Base-by-base conservation (phyloP, 2,113 vertebrate genomes). In the Cottus gobio region DNA sequence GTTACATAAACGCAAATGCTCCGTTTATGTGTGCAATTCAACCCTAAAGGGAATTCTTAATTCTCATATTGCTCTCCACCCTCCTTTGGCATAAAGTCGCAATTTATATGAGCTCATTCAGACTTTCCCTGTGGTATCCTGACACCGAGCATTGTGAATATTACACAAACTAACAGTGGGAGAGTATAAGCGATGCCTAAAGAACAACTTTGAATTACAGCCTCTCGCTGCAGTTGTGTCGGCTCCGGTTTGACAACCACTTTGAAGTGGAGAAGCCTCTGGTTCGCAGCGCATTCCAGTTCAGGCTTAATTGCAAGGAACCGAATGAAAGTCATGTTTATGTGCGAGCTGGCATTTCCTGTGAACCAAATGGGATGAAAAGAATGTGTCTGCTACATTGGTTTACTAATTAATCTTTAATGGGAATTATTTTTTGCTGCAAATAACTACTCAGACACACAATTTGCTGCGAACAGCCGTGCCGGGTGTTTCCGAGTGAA, bases 371-470 rank as follows among this genome's bases (percentile, higher is more conserved):
- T 13, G 78, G 75, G 80, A 87, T 81, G 71, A 91, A 80, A 87
- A 81, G 74, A 77, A 79, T 56, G 76, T 37, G 62, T 42, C 60
- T 64, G 62, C 56, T 72, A 84, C 75, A 80, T 71, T 46, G 64
- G 65, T 73, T 85, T 68, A 48, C 81, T 86, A 85, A 90, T 89
- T 82, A 84, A 85, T 87, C 66, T 85, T 85, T 83, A 88, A 90
- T 80, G 84, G 69, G 30, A 68, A 71, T 80, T 83, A 66, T 80
- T 85, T 86, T 86, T 79, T 77, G 71, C 57, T 58, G 44, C 48
- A 37, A 81, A 85, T 84, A 84, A 86, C 76, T 50, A 52, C 48
- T 63, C 75, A 66, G 57, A 34, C 31, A 36, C 76, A 62, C 36
- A 82, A 31, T 85, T 75, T 76, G 46, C 50, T 46, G 71, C 64